Evolutionary conservation across 2,888 invertebrate species (phyloP), one percentile per base, ranked within the genome.

Genomic region (Odiellus spinosus): DNA sequence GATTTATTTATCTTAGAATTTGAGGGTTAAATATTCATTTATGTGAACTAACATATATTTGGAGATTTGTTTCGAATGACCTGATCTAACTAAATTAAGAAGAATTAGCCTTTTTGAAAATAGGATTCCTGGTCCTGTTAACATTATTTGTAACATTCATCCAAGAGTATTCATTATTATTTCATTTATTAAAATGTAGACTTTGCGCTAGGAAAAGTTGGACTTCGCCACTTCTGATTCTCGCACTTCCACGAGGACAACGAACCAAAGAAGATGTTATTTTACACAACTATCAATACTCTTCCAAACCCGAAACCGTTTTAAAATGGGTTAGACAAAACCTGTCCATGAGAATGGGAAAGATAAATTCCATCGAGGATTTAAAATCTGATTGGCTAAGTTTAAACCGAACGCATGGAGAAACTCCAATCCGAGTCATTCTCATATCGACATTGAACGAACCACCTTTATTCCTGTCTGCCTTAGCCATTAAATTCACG

Each of bases 381-480:
- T 58, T 70, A 14, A 50, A 57, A 35, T 52, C 55, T n/a, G 55
- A 64, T 14, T 67, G 67, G 66, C 51, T 64, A 33, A 50, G 46
- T 32, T 63, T 59, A 47, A 51, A 57, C n/a, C 49, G 56, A 17
- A 48, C 53, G 15, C 43, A 49, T 10, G 41, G 59, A 62, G 51
- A 46, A 10, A 14, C 42, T 5, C 40, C 40, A 36, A 58, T 67
- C 2, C 61, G 65, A 45, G 63, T 69, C 5, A 56, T 71, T 11
- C 59, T 71, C n/a, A 60, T 70, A 39, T 67, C 71, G 8, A 61
- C 64, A 33, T 58, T 67, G 18, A 51, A 62, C 4, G 63, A 64
- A 44, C 65, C 70, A 4, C 72, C 72, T 1, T 59, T 72, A 48
- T 69, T 71, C 56, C 61, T 69, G 45, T 70, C 71, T n/a, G 68